Evolutionary conservation across 2,113 vertebrate species (phyloP).

Genomic region (Neopipo cinnamomea): DNA sequence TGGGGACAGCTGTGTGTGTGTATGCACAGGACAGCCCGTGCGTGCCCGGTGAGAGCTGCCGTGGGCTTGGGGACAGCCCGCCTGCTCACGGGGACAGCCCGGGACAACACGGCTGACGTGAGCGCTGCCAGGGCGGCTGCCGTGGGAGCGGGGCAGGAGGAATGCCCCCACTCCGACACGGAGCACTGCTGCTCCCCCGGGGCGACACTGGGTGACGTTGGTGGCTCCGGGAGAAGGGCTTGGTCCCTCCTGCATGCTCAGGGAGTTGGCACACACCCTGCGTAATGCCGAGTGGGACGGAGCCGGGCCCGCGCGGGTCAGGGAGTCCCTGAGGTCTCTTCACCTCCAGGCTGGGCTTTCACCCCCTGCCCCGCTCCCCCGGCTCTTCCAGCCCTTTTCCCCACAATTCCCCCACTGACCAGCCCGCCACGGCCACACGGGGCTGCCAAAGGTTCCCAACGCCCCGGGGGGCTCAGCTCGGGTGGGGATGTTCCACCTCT

Average conservation of each 20-base stretch:
- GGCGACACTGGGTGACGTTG: not conserved
- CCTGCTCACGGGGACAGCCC: accelerated
- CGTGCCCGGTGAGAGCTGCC: not conserved
- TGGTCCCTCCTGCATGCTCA: conserved; percentile 28
- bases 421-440: accelerated
- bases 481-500: accelerated
- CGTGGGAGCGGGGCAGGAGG: not conserved
- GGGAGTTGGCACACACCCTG: conserved; percentile 11
- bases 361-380: not conserved
- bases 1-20: not conserved
- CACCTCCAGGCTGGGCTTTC: not conserved
- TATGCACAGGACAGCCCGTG: not conserved
- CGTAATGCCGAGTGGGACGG: not conserved
- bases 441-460: not conserved
- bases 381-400: not conserved
- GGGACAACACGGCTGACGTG: not conserved
- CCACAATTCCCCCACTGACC: accelerated
- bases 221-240: conserved; percentile 27
- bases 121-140: not conserved
- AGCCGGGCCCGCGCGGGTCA: not conserved
- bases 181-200: not conserved
- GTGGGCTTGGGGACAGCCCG: not conserved
- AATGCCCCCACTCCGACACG: not conserved
- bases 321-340: not conserved
- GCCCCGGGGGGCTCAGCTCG: accelerated